Evolutionary conservation across 2,888 invertebrate species (phyloP), one percentile per base, ranked within the genome.

Genomic region (Marasmarcha lunaedactyla): DNA sequence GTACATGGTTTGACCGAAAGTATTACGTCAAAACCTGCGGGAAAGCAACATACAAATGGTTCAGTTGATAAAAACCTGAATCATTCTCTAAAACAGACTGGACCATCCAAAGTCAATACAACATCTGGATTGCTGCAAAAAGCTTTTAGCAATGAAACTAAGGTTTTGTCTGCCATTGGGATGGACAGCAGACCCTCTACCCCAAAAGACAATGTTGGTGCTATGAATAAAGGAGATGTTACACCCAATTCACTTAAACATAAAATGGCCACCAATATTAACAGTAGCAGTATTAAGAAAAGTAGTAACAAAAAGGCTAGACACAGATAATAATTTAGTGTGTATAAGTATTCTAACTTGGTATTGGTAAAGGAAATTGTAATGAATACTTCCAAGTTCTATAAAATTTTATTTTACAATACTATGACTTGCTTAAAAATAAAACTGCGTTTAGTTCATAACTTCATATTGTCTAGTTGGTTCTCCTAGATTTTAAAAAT

Each of bases 251-350:
- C 73, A 26, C 54, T 81, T 13, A 88, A 88, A 63, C 87, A 87
- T 49, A 88, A 87, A 62, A 51, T 79, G 36, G 52, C 68, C 10
- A 70, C 57, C 42, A 71, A 71, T 43, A 67, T 61, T 41, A 71
- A 58, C 43, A 59, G 55, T 43, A 74, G 84, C 60, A 89, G 88
- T 45, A 83, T 87, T 33, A 93, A 93, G 67, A 93, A 93, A 58
- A 91, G 86, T 62, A 89, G 88, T 52, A 92, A 89, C 59, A 94
- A 94, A 65, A 92, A 94, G 71, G 89, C 92, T 13, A 87, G 92
- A 56, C 93, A 93, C 73, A 88, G 93, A 81, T 94, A 88, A 86
- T n/a, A n/a, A n/a, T n/a, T n/a, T n/a, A n/a, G n/a, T n/a, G n/a
- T 25, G 14, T 41, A 15, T 14, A 13, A 11, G 1, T 25, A 10